Evolutionary conservation across 2,797 vertebrate species (phyloP), one percentile per base, ranked within the genome.

Genomic region (Taeniopygia guttata): DNA sequence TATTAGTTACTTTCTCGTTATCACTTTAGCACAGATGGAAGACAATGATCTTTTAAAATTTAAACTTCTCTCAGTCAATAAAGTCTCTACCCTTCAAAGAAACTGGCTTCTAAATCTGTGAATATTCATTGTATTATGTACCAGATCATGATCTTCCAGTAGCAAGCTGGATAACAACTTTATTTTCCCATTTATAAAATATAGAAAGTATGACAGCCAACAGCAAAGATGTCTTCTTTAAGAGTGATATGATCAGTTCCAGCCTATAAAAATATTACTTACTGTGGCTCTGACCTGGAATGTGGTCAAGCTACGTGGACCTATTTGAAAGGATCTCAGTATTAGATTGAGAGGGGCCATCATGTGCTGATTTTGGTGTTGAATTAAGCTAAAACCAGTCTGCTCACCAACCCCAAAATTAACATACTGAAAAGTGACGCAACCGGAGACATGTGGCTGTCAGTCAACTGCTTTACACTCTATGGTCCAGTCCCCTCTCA

Each of bases 281-380:
- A n/a, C 11, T 46, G 40, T 69, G 51, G 9, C 20, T 62, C 25
- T 69, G 29, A 40, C 29, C 40, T 69, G 48, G 30, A 62, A 42
- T 30, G 34, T 62, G 34, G 40, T 14, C 73, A 54, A 62, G 6
- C 21, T 30, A 18, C 34, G 34, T 22, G 30, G 25, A 62, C 48
- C 40, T 62, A 0, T 60, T 62, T 48, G 34, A 59, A 62, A 26
- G 55, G 11, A 25, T 54, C 13, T 46, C 64, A 30, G 29, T 52
- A 38, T 51, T n/a, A 59, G n/a, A 40, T 1, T 46, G 21, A 40
- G n/a, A 51, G 17, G 30, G 63, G 16, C 9, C 0, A 0, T 34
- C 34, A 30, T 40, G 34, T 77, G 16, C 29, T 46, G 34, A 51
- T 60, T 69, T 40, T 69, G 34, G 48, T 34, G 48, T 30, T 69